Base-by-base conservation (phyloP, 23 tunicate genomes). In the Trididemnum miniatum region DNA sequence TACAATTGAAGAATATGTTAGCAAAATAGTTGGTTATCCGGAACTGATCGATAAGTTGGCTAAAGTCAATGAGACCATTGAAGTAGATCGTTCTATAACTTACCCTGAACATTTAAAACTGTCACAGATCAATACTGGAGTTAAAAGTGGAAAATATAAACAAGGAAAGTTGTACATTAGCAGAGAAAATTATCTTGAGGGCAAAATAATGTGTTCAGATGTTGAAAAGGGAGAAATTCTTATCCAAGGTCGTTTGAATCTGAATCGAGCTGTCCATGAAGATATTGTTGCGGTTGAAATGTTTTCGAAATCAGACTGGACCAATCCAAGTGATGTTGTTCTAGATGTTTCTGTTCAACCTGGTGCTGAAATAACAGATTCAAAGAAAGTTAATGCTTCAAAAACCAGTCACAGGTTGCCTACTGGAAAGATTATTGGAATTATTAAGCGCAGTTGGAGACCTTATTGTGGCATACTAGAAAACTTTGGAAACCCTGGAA, bases 261-360 rank as follows among this genome's bases (percentile, higher is more conserved):
- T 95, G 23, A 95, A 95, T 59, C 89, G 99, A 18, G 99, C 96
- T 35, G 91, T 95, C 2, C 90, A 95, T 86, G 90, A 86, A 44
- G 99, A 95, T 73, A 72, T 95, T 31, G 96, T 95, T 31, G 99
- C 99, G 24, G 89, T 95, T 34, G 92, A 90, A 83, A 36, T 95
- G 69, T 52, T 86, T 18, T 81, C 89, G 25, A 84, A 90, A 71
- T 50, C 76, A 12, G 80, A 90, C 60, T 95, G 99, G 99, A 67
- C 90, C 22, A 39, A 64, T 28, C 99, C 99, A 2, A 96, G 99
- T 81, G 96, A 88, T 67, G 80, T 92, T 3, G 76, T 92, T 28
- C 87, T 96, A 35, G 99, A 96, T 96, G 89, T 85, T 27, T 84
- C 96, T n/a, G 66, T 96, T 44, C 99, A 96, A 72, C 99, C 99